Evolutionary conservation across 1,140 invertebrate species (phyloP), one percentile per base, ranked within the genome.

Genomic region (Hylaeus anthracinus): DNA sequence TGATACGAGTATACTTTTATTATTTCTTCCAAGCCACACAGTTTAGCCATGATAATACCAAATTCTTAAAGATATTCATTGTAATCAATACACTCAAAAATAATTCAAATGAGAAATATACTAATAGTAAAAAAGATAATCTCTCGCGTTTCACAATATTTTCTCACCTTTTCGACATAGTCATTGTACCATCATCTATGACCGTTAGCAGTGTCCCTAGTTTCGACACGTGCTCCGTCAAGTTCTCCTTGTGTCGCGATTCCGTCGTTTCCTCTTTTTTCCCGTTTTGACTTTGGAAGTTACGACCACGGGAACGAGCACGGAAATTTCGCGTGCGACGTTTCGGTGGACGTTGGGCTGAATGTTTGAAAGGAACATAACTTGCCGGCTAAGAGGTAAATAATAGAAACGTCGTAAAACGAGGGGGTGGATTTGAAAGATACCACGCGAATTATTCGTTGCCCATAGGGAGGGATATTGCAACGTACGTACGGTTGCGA

Each of bases 281-380:
- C 5, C 12, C 12, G 72, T 26, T 48, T 39, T 55, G 41, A 39
- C 37, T 48, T 45, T 51, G 55, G 53, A 72, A n/a, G 70, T 79
- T 71, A 78, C 76, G 66, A 77, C 43, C 39, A 9, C 51, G 63
- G 63, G n/a, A 63, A 78, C 67, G 76, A 64, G 60, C 60, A 9
- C 14, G 51, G 64, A 43, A 79, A 73, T 72, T 73, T 9, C 77
- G 70, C 77, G n/a, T 73, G 61, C 43, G 61, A 79, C 77, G 39
- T 72, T 79, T 79, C 51, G n/a, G 41, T 53, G 77, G 77, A 72
- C 70, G 71, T 79, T 66, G 45, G 61, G 53, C 41, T 73, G 70
- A 79, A 73, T 79, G 71, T 79, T 73, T 79, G 39, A 79, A 64
- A 72, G 71, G 14, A 10, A 43, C 71, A 63, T 66, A 79, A 79